Evolutionary conservation across 2,888 invertebrate genomes (phyloP).

Genomic region (Dyspetes luteomarginatus): DNA sequence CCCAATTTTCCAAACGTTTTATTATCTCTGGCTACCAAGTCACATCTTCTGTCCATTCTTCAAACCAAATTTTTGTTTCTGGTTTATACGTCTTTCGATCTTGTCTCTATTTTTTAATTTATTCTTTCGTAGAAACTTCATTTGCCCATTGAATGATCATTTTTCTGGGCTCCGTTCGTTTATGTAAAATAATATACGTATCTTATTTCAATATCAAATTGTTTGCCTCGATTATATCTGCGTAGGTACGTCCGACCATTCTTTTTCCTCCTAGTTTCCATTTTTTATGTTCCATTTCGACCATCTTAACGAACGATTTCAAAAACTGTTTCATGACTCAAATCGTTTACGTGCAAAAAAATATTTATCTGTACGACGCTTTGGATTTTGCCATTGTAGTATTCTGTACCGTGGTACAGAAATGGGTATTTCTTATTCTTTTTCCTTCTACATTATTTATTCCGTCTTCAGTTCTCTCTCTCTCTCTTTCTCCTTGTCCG

Average conservation of each 20-base stretch:
- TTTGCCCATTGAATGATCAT: slow-evolving; percentile 11
- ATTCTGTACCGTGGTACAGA: neutral
- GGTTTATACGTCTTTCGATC: neutral
- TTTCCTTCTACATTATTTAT: neutral
- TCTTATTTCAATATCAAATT: slow-evolving; percentile 1
- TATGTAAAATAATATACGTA: neutral
- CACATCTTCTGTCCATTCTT: neutral
- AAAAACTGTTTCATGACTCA: neutral
- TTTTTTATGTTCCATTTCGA: slow-evolving; percentile 7
- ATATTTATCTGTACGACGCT: neutral
- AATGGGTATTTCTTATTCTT: neutral
- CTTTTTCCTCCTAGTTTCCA: neutral
- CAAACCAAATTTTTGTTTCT: neutral
- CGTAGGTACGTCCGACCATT: neutral
- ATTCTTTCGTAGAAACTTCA: neutral
- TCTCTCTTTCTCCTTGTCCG: neutral
- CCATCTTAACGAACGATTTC: slow-evolving; percentile 10
- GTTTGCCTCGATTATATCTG: neutral
- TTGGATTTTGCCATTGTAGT: neutral
- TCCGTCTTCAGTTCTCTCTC: neutral
- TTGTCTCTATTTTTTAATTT: neutral
- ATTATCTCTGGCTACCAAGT: neutral
- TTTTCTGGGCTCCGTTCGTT: neutral
- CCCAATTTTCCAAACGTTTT: neutral
- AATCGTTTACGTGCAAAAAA: neutral